Evolutionary conservation across 2,888 invertebrate species (phyloP), one percentile per base, ranked within the genome.

Genomic region (Ptychoptera contaminata): DNA sequence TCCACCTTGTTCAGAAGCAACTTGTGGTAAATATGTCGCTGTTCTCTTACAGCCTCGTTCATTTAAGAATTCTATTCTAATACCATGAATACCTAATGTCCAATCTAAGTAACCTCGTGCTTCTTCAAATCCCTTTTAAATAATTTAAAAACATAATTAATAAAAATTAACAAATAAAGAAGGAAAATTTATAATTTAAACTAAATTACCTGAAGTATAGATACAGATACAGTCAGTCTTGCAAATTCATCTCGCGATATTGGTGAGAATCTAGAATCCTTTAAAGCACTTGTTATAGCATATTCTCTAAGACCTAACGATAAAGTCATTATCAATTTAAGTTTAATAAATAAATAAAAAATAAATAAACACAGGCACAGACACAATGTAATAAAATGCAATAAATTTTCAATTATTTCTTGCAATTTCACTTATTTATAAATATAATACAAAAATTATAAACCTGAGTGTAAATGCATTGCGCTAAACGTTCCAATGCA

Each of bases 401-500:
- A n/a, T n/a, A n/a, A n/a, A n/a, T n/a, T n/a, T n/a, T n/a, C n/a
- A n/a, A n/a, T n/a, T n/a, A n/a, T n/a, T n/a, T n/a, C n/a, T n/a
- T n/a, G n/a, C n/a, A n/a, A n/a, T n/a, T n/a, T n/a, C n/a, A n/a
- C 23, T 23, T 23, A 23, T 23, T 23, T 23, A 23, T 23, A 23
- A 23, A 23, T 23, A 36, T 16, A 32, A 16, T 29, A 30, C 16
- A 29, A 15, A 37, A 37, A 16, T 12, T 30, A 14, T 41, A 16
- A 41, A 64, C 87, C 92, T 60, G 82, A 78, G 63, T 96, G 94
- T 59, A 97, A 77, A 64, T 86, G 87, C 81, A 94, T 87, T 45
- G 93, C 87, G 65, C 90, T 92, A 67, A 98, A 99, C 41, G 98
- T 98, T 48, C 98, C 98, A 62, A 98, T 98, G 69, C 98, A 98